These are phyloP conservation scores for Nesoenas mayeri DNA, from an alignment of 2,113 vertebrate genomes.

Conservation along the genomic window DNA sequence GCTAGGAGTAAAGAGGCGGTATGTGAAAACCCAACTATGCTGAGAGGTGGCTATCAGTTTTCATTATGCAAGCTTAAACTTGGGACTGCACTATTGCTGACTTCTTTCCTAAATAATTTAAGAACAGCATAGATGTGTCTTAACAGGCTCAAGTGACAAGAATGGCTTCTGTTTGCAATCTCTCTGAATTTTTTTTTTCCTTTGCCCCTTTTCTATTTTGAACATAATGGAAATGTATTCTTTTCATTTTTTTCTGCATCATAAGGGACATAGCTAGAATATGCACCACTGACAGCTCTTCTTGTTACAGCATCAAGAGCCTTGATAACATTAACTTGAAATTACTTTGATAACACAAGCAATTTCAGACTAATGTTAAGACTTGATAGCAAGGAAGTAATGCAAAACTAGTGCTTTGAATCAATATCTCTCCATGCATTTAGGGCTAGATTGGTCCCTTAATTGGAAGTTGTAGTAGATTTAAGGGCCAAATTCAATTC, in stretches of 20 bases:
- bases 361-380: not conserved
- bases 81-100: not conserved
- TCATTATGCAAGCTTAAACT: not conserved
- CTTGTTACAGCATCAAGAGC: not conserved
- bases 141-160: not conserved
- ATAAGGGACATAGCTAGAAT: not conserved
- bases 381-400: not conserved
- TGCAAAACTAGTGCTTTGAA: not conserved
- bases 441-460: not conserved
- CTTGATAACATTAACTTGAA: not conserved
- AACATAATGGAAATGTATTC: not conserved
- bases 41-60: not conserved
- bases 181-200: not conserved
- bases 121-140: not conserved
- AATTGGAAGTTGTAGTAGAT: not conserved
- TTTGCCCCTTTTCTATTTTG: not conserved
- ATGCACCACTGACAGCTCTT: not conserved
- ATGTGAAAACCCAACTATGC: conserved; percentile 2
- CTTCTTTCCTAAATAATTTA: not conserved
- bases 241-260: not conserved
- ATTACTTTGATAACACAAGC: not conserved
- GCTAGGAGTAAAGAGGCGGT: conserved; percentile 90
- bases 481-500: not conserved
- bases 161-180: not conserved
- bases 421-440: not conserved